Evolutionary conservation across 30 jellyfish, hydroid and myxozoan genomes (phyloP).

Genomic region (Mastigias papua): DNA sequence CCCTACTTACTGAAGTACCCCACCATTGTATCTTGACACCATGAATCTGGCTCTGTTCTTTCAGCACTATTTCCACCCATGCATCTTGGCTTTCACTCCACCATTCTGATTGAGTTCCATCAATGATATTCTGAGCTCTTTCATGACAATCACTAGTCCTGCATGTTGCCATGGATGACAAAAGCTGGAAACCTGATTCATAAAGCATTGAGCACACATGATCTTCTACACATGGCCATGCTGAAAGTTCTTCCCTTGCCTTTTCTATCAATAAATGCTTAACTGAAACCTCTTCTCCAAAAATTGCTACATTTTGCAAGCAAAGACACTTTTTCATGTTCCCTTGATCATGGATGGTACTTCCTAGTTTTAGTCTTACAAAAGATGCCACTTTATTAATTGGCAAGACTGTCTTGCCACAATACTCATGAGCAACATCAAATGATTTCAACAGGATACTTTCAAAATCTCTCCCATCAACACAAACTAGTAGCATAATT

Average conservation of each 20-base stretch:
- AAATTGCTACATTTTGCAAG: not conserved
- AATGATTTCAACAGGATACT: too few species aligned
- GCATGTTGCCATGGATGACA: conserved; percentile 17
- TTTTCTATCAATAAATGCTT: not conserved
- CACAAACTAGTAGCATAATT: not conserved
- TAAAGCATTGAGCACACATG: not conserved
- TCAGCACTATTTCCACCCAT: conserved; percentile 13
- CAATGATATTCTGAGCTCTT: conserved; percentile 36
- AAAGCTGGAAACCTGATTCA: not conserved
- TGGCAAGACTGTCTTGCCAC: not conserved
- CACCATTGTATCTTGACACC: conserved; percentile 39
- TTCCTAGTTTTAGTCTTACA: not conserved
- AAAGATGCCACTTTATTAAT: not conserved
- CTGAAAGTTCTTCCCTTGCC: conserved; percentile 2
- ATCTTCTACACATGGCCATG: not conserved
- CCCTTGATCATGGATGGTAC: conserved; percentile 4
- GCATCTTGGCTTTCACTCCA: conserved; percentile 27
- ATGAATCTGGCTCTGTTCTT: not conserved
- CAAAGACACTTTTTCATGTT: not conserved
- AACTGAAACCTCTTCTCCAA: not conserved
- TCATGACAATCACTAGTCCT: conserved; percentile 43
- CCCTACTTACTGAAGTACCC: conserved; percentile 44
- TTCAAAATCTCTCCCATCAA: not conserved
- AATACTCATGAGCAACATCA: not conserved
- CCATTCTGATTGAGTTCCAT: conserved; percentile 67